These are phyloP conservation scores for Enteromius treurensis DNA, from an alignment of 2,797 vertebrate species.

Conservation along the genomic window DNA sequence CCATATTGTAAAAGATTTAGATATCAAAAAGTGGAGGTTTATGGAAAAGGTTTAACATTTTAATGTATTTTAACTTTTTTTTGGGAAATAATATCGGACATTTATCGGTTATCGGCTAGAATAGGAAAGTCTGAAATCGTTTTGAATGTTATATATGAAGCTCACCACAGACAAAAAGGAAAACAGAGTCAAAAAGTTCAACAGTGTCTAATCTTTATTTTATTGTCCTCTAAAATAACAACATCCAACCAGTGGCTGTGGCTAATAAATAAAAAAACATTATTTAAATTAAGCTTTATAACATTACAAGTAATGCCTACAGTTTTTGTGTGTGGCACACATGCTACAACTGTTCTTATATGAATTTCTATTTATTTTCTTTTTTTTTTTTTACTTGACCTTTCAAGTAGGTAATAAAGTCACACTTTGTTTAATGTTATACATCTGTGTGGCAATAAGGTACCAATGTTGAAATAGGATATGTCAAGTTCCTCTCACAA, in stretches of 20 bases:
- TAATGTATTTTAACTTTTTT: not conserved
- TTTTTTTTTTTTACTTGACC: not conserved
- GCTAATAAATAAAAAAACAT: conserved; percentile 73
- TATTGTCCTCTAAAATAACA: conserved; percentile 63
- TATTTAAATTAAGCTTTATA: conserved; percentile 56
- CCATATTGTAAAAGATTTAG: not conserved
- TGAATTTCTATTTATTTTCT: not conserved
- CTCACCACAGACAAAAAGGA: not conserved
- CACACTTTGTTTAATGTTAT: conserved; percentile 17
- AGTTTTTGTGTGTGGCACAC: conserved; percentile 56
- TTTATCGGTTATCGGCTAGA: not conserved
- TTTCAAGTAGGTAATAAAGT: not conserved
- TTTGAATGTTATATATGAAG: not conserved
- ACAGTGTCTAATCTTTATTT: conserved; percentile 73
- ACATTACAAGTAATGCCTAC: conserved; percentile 31
- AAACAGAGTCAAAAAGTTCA: not conserved
- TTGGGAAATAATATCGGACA: not conserved
- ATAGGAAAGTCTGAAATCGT: not conserved
- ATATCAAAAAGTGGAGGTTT: not conserved
- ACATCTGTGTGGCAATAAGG: conserved; percentile 12
- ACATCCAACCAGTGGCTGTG: conserved; percentile 67
- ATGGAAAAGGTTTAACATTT: not conserved
- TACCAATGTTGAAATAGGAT: conserved; percentile 17
- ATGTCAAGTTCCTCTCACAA: conserved; percentile 19
- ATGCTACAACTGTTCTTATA: conserved; percentile 51